A percentile compares a stretch with the other conserved stretches of the same genome.
phyloP scores from a whole-genome alignment of 2,113 vertebrate species.

The Alexandromys fortis region DNA sequence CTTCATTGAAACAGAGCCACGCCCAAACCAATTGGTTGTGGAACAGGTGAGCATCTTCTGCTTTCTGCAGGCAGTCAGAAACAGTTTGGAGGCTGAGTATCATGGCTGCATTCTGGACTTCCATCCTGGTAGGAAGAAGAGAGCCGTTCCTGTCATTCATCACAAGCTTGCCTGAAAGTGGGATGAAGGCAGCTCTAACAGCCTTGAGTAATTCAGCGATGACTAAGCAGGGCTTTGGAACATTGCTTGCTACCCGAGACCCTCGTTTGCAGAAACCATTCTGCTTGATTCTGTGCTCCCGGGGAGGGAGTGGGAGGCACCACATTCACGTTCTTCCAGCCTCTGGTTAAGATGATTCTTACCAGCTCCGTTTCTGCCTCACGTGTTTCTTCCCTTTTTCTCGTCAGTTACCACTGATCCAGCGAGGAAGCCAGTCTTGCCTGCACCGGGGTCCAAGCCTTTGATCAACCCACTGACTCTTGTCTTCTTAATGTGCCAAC shows the following conservation, averaged over 20 bases:
- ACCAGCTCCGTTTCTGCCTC: not conserved
- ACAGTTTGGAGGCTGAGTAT: not conserved
- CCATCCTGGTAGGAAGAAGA: not conserved
- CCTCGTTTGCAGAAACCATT: not conserved
- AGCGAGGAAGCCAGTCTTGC: constrained; percentile 19
- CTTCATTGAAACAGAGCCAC: not conserved
- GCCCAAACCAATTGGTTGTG: not conserved
- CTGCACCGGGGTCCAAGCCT: not conserved
- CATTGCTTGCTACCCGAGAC: not conserved
- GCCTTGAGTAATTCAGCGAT: not conserved
- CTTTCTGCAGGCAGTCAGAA: constrained; percentile 14
- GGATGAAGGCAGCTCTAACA: not conserved
- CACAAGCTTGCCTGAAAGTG: not conserved
- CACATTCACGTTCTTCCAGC: not conserved
- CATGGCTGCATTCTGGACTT: not conserved
- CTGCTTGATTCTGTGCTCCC: not conserved
- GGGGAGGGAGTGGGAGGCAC: too few species aligned
- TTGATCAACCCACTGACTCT: not conserved
- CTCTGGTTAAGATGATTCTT: not conserved
- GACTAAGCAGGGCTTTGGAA: not conserved
- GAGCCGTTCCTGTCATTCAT: not conserved
- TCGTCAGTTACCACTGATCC: not conserved
- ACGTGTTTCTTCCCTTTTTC: not conserved
- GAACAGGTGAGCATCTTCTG: not conserved
- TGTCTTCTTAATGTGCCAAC: not conserved